Conservation (phyloP, 2,888 invertebrate species). For the Hydriomena furcata region DNA sequence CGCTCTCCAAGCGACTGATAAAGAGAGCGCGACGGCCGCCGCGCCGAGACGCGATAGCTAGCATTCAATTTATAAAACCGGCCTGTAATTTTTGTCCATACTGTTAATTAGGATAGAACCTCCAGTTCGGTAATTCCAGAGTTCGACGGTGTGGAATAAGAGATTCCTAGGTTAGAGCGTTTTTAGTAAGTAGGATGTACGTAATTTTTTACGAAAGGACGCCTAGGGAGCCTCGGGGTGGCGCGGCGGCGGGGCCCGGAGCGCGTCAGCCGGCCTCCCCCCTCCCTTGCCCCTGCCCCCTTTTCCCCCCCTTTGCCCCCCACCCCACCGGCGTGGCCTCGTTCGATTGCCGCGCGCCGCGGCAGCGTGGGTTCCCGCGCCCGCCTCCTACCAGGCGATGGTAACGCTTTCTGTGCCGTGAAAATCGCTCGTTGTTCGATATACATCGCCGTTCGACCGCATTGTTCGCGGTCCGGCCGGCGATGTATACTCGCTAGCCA, state of each 20-base stretch:
- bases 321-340: constrained; percentile 80
- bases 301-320: constrained; percentile 40
- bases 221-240: constrained; percentile 54
- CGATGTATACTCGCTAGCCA: constrained; percentile 51
- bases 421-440: constrained; percentile 61
- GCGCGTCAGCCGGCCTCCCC: constrained; percentile 48
- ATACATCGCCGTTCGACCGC: constrained; percentile 58
- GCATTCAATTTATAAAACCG: constrained; percentile 58
- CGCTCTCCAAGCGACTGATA: constrained; percentile 70
- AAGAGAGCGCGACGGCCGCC: constrained; percentile 71
- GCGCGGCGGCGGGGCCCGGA: constrained; percentile 47
- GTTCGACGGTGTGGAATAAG: constrained; percentile 74
- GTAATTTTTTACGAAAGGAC: constrained; percentile 74
- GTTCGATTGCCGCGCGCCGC: constrained; percentile 72
- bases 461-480: constrained; percentile 36
- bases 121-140: constrained; percentile 74
- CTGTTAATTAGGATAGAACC: constrained; percentile 73
- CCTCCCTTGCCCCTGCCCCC: constrained; percentile 38
- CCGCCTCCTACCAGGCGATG: constrained; percentile 62
- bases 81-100: constrained; percentile 78
- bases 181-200: constrained; percentile 77
- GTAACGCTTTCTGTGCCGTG: constrained; percentile 67
- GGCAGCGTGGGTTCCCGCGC: constrained; percentile 53
- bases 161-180: constrained; percentile 81
- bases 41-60: constrained; percentile 65